A percentile compares a stretch with the other conserved stretches of the same genome.
phyloP scores from a whole-genome alignment of 2,797 vertebrate genomes.

The Parauchenoglanis ngamensis region DNA sequence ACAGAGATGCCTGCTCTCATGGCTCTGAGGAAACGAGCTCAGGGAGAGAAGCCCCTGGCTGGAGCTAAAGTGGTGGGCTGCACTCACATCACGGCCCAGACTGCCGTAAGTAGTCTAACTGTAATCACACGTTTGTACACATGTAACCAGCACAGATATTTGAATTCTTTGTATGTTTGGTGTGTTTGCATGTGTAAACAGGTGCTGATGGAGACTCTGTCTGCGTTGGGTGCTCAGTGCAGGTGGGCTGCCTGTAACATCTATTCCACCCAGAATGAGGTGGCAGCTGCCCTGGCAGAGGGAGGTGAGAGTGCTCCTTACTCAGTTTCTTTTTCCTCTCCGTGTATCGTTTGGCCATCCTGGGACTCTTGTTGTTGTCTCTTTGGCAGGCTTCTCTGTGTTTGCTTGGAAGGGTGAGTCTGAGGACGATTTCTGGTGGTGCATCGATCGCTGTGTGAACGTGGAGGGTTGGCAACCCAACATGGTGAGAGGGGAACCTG shows the following conservation, averaged over 20 bases:
- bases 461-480: constrained; percentile 98
- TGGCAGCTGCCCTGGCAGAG: constrained; percentile 93
- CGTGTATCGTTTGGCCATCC: background rate
- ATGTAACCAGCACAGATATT: background rate
- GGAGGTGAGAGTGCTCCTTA: constrained; percentile 75
- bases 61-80: constrained; percentile 98
- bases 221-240: constrained; percentile 93
- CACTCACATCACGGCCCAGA: constrained; percentile 98
- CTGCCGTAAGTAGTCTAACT: constrained; percentile 82
- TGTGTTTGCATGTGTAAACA: constrained; percentile 54
- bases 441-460: constrained; percentile 97
- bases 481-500: constrained; percentile 78
- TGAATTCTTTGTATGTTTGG: background rate
- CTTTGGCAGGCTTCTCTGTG: constrained; percentile 86
- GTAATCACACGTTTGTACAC: background rate
- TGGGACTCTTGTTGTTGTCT: background rate
- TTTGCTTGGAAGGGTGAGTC: constrained; percentile 99
- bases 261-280: constrained; percentile 97
- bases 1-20: constrained; percentile 97
- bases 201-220: constrained; percentile 97
- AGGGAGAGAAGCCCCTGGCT: constrained; percentile 95
- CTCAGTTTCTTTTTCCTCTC: background rate
- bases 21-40: constrained; percentile 96
- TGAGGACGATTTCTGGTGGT: constrained; percentile 99
- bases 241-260: constrained; percentile 98